phyloP scores from a whole-genome alignment of 2,113 vertebrate species.

The Porphyrio hochstetteri region DNA sequence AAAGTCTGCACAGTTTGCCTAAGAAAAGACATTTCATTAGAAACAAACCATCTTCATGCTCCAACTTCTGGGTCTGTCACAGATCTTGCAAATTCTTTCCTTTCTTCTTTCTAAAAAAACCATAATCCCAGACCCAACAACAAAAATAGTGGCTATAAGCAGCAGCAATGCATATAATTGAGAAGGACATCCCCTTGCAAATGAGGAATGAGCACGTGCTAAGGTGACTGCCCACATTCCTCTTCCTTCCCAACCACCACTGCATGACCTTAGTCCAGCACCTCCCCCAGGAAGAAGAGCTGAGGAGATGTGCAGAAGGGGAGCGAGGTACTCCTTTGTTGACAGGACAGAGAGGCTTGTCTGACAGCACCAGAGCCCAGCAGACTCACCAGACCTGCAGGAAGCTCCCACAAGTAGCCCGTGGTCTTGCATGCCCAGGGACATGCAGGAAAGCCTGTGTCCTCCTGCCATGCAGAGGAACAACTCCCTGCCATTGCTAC shows the following conservation, averaged over 20 bases:
- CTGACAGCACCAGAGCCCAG: neutral
- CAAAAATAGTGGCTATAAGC: neutral
- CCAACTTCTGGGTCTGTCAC: neutral
- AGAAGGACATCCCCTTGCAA: neutral
- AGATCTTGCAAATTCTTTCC: neutral
- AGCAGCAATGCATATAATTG: neutral
- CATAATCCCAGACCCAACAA: neutral
- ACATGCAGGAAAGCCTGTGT: neutral
- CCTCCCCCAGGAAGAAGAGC: neutral
- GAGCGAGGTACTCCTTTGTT: neutral
- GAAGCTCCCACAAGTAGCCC: neutral
- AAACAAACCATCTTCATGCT: neutral
- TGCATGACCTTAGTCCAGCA: neutral
- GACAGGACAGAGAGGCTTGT: neutral
- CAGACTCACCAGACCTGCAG: neutral
- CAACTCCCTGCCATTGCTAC: neutral
- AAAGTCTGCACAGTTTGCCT: neutral
- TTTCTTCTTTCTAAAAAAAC: neutral
- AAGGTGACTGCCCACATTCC: neutral
- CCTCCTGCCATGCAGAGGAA: neutral
- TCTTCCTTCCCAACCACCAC: neutral
- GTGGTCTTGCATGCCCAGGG: neutral
- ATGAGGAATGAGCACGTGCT: fast-evolving
- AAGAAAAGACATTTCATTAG: neutral
- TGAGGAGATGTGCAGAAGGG: neutral